Evolutionary conservation across 2,797 vertebrate species (phyloP).

Genomic region (Notolepis coatsorum): DNA sequence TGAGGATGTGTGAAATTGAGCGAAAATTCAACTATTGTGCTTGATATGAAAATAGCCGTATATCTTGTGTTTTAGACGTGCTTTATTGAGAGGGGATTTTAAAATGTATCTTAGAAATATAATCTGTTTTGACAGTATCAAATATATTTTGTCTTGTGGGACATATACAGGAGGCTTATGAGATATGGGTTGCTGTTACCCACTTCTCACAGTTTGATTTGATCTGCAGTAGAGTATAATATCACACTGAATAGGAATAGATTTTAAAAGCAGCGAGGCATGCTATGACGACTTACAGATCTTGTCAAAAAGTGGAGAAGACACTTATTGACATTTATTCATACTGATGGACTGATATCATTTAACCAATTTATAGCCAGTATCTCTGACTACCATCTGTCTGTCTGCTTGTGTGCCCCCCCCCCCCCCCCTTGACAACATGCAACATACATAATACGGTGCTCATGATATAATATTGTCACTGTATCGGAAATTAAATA

Average conservation of each 20-base stretch:
- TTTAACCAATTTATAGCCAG: neutral
- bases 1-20: constrained; percentile 31
- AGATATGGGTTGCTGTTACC: no score
- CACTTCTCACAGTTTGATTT: no score
- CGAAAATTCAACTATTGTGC: constrained; percentile 18
- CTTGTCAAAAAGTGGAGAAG: no score
- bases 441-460: no score
- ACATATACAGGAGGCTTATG: no score
- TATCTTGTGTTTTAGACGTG: constrained; percentile 62
- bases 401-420: neutral
- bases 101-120: neutral
- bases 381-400: neutral
- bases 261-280: no score
- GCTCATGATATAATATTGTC: constrained; percentile 37
- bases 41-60: constrained; percentile 57
- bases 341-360: neutral
- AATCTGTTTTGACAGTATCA: neutral
- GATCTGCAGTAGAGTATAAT: no score
- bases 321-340: no score
- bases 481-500: constrained; percentile 58
- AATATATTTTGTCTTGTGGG: neutral
- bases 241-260: no score
- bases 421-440: neutral
- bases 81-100: constrained; percentile 30
- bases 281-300: no score